These are phyloP conservation scores for Digitonthophagus gazella DNA, from an alignment of 2,888 invertebrate genomes.

Conservation along the genomic window DNA sequence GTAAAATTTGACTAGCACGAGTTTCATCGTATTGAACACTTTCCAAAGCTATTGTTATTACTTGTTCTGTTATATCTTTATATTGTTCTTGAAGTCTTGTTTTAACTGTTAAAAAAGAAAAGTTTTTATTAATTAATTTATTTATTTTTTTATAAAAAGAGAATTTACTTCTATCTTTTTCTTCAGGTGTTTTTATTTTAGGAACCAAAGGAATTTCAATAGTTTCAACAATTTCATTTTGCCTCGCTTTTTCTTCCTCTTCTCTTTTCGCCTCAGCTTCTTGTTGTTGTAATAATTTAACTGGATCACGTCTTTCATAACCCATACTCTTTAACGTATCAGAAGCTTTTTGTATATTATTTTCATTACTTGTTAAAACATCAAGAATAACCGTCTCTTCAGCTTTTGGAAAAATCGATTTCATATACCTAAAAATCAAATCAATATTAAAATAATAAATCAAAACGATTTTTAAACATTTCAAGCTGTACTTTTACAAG, in stretches of 20 bases:
- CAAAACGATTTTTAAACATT: conserved; percentile 3
- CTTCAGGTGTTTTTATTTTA: conserved; percentile 65
- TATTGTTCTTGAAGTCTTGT: conserved; percentile 69
- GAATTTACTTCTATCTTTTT: conserved; percentile 69
- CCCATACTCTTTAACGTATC: conserved; percentile 79
- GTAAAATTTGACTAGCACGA: conserved; percentile 75
- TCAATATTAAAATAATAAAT: conserved; percentile 2
- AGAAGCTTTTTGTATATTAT: conserved; percentile 86
- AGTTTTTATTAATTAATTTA: conserved; percentile 18
- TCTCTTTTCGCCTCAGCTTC: conserved; percentile 47
- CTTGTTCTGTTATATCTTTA: conserved; percentile 72
- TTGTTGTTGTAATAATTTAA: conserved; percentile 54
- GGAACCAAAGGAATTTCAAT: conserved; percentile 55
- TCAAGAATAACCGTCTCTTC: conserved; percentile 86
- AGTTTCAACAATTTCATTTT: conserved; percentile 26
- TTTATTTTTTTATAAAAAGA: too few relatives aligned
- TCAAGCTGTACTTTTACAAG: conserved; percentile 1
- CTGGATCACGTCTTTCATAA: conserved; percentile 73
- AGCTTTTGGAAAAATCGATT: conserved; percentile 86
- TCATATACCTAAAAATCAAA: conserved; percentile 69
- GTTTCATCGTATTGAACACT: conserved; percentile 84
- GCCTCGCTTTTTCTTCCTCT: conserved; percentile 27
- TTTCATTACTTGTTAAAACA: conserved; percentile 79
- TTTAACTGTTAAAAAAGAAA: conserved; percentile 60
- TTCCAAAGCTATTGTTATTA: conserved; percentile 82